These are phyloP conservation scores for Caradrina kadenii DNA, from an alignment of 2,888 invertebrate genomes.

Conservation along the genomic window DNA sequence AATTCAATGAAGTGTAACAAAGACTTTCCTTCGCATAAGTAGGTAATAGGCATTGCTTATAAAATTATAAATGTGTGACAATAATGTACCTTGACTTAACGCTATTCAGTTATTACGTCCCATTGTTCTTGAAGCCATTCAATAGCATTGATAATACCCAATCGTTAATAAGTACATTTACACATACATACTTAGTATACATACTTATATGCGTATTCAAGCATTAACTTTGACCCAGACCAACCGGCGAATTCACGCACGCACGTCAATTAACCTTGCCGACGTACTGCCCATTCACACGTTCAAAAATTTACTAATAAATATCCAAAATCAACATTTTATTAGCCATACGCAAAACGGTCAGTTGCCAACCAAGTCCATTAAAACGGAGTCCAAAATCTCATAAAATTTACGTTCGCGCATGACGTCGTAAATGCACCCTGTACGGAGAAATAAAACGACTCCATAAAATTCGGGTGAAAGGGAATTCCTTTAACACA, in stretches of 20 bases:
- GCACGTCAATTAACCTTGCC: slow-evolving; percentile 68
- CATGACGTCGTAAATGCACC: slow-evolving; percentile 84
- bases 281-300: slow-evolving; percentile 47
- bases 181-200: neutral
- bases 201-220: slow-evolving; percentile 42
- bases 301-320: slow-evolving; percentile 39
- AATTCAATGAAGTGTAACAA: slow-evolving; percentile 20
- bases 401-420: slow-evolving; percentile 85
- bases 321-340: slow-evolving; percentile 65
- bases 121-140: slow-evolving; percentile 61
- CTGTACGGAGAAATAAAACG: slow-evolving; percentile 77
- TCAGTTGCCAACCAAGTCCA: slow-evolving; percentile 74
- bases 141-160: slow-evolving; percentile 61
- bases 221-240: slow-evolving; percentile 69
- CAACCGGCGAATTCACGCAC: slow-evolving; percentile 63
- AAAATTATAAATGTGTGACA: slow-evolving; percentile 39
- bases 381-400: slow-evolving; percentile 81
- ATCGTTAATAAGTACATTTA: slow-evolving; percentile 45
- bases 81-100: slow-evolving; percentile 41
- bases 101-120: slow-evolving; percentile 54
- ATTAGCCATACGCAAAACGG: slow-evolving; percentile 74
- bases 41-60: slow-evolving; percentile 20
- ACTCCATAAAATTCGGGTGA: slow-evolving; percentile 79
- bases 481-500: slow-evolving; percentile 75
- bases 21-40: slow-evolving; percentile 37